Evolutionary conservation across 2,113 vertebrate species (phyloP).

Genomic region (Tychaedon coryphoeus): DNA sequence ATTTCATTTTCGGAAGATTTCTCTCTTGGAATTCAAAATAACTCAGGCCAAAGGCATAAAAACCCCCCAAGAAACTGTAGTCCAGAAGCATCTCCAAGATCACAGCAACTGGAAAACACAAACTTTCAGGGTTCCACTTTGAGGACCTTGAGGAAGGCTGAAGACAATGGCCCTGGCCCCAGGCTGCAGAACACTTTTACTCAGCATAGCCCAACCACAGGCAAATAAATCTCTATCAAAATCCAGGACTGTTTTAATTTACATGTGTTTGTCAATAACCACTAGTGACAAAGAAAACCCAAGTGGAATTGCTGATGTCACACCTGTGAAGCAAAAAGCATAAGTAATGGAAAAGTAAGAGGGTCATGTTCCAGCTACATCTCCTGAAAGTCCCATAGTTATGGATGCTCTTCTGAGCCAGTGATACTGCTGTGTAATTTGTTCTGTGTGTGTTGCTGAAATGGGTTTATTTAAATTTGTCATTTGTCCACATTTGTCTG

Average conservation of each 20-base stretch:
- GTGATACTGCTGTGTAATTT: not conserved
- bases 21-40: not conserved
- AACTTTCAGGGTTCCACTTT: rapidly evolving
- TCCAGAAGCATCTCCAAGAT: not conserved
- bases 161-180: not conserved
- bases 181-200: not conserved
- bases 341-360: not conserved
- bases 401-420: not conserved
- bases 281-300: not conserved
- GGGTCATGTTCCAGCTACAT: not conserved
- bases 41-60: not conserved
- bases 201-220: not conserved
- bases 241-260: not conserved
- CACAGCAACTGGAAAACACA: not conserved
- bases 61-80: not conserved
- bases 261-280: not conserved
- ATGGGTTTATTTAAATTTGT: not conserved
- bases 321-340: not conserved
- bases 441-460: not conserved
- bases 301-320: not conserved
- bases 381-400: not conserved
- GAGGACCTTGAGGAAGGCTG: not conserved
- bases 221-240: not conserved
- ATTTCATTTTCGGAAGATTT: not conserved
- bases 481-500: not conserved